phyloP scores from a whole-genome alignment of 2,797 vertebrate species.

The Protosalanx chinensis region DNA sequence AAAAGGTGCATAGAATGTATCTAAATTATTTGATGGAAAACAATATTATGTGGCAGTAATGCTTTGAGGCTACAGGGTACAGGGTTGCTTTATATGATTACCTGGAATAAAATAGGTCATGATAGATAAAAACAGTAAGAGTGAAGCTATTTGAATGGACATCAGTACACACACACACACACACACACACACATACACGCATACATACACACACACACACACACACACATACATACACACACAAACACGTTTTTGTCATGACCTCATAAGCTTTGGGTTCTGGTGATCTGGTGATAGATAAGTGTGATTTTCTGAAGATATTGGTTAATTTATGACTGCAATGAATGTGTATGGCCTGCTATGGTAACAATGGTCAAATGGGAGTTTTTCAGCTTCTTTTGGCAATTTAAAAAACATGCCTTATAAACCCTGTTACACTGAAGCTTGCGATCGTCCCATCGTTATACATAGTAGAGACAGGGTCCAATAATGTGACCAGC shows the following conservation, averaged over 20 bases:
- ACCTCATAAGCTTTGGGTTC: neutral
- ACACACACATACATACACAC: neutral
- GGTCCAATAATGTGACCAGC: slow-evolving; percentile 37
- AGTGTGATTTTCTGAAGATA: neutral
- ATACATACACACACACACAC: slow-evolving; percentile 6
- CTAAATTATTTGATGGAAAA: neutral
- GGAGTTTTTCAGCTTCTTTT: neutral
- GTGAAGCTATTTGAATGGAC: slow-evolving; percentile 66
- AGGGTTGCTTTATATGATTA: slow-evolving; percentile 61
- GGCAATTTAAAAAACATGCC: neutral
- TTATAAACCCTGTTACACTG: slow-evolving; percentile 4
- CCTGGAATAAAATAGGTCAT: slow-evolving; percentile 69
- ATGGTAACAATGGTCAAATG: neutral
- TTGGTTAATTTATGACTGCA: slow-evolving; percentile 5
- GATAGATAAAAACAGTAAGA: slow-evolving; percentile 66
- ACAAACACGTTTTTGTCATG: slow-evolving; percentile 2
- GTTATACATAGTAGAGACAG: slow-evolving; percentile 16
- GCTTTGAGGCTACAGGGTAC: slow-evolving; percentile 33
- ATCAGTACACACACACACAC: slow-evolving; percentile 20
- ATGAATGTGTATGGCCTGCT: neutral
- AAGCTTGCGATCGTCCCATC: neutral
- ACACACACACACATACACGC: neutral
- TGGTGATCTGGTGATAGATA: neutral
- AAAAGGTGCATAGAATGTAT: neutral
- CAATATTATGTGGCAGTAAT: slow-evolving; percentile 24